Evolutionary conservation across 1,140 invertebrate genomes (phyloP).

Genomic region (Drosophila kurseongensis): DNA sequence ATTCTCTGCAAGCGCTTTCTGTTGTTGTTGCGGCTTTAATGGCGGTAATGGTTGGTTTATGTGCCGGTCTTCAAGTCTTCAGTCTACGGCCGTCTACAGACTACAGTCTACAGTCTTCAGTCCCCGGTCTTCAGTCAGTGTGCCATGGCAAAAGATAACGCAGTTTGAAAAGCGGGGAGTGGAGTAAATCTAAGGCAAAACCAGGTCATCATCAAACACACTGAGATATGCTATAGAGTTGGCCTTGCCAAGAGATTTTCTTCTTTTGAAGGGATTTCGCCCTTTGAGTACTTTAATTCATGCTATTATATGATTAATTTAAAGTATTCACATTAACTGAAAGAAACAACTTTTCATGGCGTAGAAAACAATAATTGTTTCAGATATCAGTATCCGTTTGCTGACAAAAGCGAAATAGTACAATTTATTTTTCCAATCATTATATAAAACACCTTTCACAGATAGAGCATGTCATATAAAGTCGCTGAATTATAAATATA

Average conservation of each 20-base stretch:
- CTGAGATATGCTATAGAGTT: conserved; percentile 23
- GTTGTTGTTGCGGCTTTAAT: conserved; percentile 25
- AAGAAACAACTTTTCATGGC: too few relatives aligned
- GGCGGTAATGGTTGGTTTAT: conserved; percentile 44
- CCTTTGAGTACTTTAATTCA: background rate
- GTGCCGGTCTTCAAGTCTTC: conserved; percentile 24
- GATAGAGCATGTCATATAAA: too few relatives aligned
- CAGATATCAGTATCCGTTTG: too few relatives aligned
- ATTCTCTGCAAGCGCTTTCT: conserved; percentile 24
- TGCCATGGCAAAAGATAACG: conserved; percentile 50
- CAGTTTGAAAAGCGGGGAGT: conserved; percentile 5
- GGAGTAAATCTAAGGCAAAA: conserved; percentile 27
- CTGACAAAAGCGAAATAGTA: too few relatives aligned
- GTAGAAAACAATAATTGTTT: too few relatives aligned
- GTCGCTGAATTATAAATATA: too few relatives aligned
- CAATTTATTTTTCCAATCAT: background rate
- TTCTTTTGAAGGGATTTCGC: background rate
- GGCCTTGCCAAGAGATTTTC: conserved; percentile 23
- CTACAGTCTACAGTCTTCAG: conserved; percentile 3
- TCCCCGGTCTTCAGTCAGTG: conserved; percentile 17
- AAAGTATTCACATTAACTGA: too few relatives aligned
- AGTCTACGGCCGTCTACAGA: conserved; percentile 12
- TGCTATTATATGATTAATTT: too few relatives aligned
- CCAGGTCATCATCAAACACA: conserved; percentile 32
- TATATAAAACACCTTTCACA: too few relatives aligned